Evolutionary conservation across 2,888 invertebrate species (phyloP).

Genomic region (Malthinus seriepunctatus): DNA sequence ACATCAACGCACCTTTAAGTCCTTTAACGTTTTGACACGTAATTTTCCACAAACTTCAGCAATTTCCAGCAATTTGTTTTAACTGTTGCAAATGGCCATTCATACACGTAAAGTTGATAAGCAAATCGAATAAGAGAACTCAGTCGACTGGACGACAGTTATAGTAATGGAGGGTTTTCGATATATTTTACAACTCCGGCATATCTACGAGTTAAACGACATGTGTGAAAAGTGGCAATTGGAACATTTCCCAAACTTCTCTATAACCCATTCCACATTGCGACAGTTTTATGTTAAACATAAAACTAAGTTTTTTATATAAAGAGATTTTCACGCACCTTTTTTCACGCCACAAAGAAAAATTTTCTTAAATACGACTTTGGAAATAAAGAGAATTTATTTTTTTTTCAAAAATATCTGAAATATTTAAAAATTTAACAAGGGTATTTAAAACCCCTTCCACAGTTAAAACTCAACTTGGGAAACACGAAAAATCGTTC

Average conservation of each 20-base stretch:
- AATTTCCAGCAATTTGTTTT: conserved; percentile 16
- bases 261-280: conserved; percentile 14
- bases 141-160: conserved; percentile 20
- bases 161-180: conserved; percentile 18
- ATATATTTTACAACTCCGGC: conserved; percentile 20
- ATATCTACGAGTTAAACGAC: conserved; percentile 38
- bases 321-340: conserved; percentile 15
- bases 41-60: not conserved
- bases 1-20: not conserved
- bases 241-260: conserved; percentile 21
- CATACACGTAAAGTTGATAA: conserved; percentile 21
- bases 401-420: not conserved
- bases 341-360: conserved; percentile 4
- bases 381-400: not conserved
- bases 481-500: no score
- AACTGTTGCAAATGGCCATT: conserved; percentile 9
- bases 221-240: conserved; percentile 30
- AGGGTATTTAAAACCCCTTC: no score
- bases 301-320: conserved; percentile 12
- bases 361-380: not conserved
- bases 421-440: not conserved
- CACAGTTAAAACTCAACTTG: no score
- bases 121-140: conserved; percentile 18
- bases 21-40: not conserved
- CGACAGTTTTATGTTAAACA: conserved; percentile 23